Base-by-base conservation (phyloP, 2,888 invertebrate species). In the Andrena flavipes region DNA sequence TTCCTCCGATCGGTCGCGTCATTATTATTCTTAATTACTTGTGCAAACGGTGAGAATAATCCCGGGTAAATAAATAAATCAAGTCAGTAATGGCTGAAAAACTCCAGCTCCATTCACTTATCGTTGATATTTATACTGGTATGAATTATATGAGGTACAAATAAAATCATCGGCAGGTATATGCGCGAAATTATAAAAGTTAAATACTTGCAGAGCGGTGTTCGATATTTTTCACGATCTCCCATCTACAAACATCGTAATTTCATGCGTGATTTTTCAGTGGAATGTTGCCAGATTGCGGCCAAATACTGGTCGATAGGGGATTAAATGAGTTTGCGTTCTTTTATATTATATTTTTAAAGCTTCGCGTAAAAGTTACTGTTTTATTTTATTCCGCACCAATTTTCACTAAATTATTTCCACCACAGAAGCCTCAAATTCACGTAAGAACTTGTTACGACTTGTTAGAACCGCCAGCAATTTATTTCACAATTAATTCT, bases 61-160 rank as follows among this genome's bases (percentile, higher is more conserved):
- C 63, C 71, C 26, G 3, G 8, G 10, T 23, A n/a, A 35, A 51
- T 23, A 72, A 64, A 35, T 51, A 64, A 72, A 72, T 64, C 51
- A 26, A 7, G 6, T 0, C 48, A 23, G n/a, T 35, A 26, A 26
- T 8, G 56, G 56, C 10, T 56, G 8, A 56, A 56, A 56, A 56
- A 56, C 33, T 2, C 26, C n/a, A 20, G 23, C n/a, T 56, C 26
- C 23, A 56, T 56, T 56, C 23, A 13, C 13, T 35, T 49, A 51
- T 33, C n/a, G 7, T 13, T 6, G n/a, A 64, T 72, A 35, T 72
- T 51, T 72, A 35, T n/a, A 54, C 51, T 64, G 8, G 33, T 33
- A 35, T 2, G 60, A 71, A n/a, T 51, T 51, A 7, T 8, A 10
- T 51, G 30, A 4, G 10, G n/a, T 7, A 13, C 29, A 26, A 51